Evolutionary conservation across 2,113 vertebrate species (phyloP).

Genomic region (Xiphophorus couchianus): DNA sequence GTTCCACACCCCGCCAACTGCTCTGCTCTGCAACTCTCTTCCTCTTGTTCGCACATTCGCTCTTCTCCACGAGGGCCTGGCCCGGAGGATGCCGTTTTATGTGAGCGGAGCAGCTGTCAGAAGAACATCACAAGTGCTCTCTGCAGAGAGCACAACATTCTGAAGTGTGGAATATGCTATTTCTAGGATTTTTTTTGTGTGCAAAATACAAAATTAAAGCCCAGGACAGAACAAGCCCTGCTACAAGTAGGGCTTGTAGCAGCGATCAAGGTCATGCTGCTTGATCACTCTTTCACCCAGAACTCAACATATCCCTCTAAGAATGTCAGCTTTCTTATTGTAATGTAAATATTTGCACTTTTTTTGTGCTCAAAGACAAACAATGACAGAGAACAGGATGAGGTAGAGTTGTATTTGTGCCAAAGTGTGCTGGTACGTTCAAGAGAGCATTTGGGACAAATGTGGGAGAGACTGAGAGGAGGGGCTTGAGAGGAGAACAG

Average conservation of each 20-base stretch:
- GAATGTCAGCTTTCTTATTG: not conserved
- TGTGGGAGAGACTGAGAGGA: constrained; percentile 10
- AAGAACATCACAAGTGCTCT: constrained; percentile 32
- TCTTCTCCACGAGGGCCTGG: constrained; percentile 20
- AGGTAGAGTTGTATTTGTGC: not conserved
- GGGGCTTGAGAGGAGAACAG: constrained; percentile 10
- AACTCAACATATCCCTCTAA: constrained; percentile 11
- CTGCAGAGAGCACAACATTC: constrained; percentile 29
- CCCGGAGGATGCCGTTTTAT: constrained; percentile 37
- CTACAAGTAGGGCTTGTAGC: too few species aligned
- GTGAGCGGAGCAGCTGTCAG: constrained; percentile 59
- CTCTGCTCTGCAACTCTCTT: constrained; percentile 19
- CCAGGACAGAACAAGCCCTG: constrained; percentile 35
- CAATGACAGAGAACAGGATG: constrained; percentile 2
- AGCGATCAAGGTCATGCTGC: constrained; percentile 59
- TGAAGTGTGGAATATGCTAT: constrained; percentile 51
- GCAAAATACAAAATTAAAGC: constrained; percentile 50
- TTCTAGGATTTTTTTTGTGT: constrained; percentile 42
- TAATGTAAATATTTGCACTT: not conserved
- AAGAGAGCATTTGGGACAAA: constrained; percentile 13
- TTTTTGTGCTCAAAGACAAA: not conserved
- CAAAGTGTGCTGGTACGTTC: not conserved
- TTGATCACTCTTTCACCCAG: constrained; percentile 24
- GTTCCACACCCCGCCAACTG: constrained; percentile 34
- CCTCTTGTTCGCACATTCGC: not conserved